Conservation (phyloP, 2,888 invertebrate genomes). For the Acleris holmiana region DNA sequence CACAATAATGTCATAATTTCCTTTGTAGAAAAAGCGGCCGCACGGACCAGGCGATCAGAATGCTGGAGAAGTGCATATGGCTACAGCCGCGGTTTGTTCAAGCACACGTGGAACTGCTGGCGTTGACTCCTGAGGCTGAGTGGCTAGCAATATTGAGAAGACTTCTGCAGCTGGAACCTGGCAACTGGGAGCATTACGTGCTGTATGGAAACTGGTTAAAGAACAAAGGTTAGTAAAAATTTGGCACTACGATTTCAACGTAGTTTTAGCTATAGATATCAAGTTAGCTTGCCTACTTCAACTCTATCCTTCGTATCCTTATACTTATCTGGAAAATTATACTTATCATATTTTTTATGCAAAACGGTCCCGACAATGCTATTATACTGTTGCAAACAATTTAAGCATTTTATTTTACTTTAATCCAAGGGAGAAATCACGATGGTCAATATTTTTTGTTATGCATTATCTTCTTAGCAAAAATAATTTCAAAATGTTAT, state of each 20-base stretch:
- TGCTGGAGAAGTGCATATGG: slow-evolving; percentile 87
- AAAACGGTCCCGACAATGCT: too few species aligned
- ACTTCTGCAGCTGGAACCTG: slow-evolving; percentile 87
- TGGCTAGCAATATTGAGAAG: slow-evolving; percentile 84
- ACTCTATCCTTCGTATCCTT: too few species aligned
- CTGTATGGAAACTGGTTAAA: slow-evolving; percentile 89
- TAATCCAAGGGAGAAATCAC: too few species aligned
- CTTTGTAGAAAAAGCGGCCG: slow-evolving; percentile 86
- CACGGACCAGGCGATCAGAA: slow-evolving; percentile 85
- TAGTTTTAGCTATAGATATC: too few species aligned
- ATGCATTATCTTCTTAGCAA: too few species aligned
- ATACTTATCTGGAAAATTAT: too few species aligned
- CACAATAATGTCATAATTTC: neutral
- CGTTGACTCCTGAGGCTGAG: slow-evolving; percentile 82
- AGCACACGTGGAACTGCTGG: slow-evolving; percentile 87
- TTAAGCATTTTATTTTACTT: too few species aligned
- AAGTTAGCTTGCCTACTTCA: too few species aligned
- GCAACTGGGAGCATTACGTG: slow-evolving; percentile 88
- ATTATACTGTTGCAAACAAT: too few species aligned
- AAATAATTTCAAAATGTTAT: neutral
- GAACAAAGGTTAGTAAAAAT: slow-evolving; percentile 81
- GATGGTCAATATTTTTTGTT: too few species aligned
- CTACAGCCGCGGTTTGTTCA: slow-evolving; percentile 88
- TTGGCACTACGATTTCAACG: too few species aligned
- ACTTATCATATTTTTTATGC: too few species aligned